Conservation (phyloP, 2,888 invertebrate species). For the Celastrina argiolus region DNA sequence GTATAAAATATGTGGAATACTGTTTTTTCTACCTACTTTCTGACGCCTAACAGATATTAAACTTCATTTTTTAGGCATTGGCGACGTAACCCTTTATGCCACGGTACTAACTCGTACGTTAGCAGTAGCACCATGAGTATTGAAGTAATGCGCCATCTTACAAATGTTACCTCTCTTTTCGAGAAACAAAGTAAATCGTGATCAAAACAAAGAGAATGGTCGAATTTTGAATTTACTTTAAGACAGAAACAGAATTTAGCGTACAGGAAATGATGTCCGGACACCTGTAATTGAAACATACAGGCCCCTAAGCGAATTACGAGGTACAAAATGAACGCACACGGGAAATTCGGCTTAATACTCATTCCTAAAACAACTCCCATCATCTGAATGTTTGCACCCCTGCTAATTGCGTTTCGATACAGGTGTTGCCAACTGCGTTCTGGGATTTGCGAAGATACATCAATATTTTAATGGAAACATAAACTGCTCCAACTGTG, state of each 20-base stretch:
- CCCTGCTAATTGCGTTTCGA: constrained; percentile 9
- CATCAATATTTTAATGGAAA: no score
- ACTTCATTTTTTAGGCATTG: no score
- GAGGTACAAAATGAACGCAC: constrained; percentile 51
- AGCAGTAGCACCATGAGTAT: no score
- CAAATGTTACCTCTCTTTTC: no score
- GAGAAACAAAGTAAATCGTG: neutral
- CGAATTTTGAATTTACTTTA: neutral
- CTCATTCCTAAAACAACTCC: constrained; percentile 44
- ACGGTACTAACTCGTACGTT: no score
- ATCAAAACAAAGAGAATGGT: neutral
- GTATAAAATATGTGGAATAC: no score
- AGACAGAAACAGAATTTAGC: constrained; percentile 1
- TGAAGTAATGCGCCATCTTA: no score
- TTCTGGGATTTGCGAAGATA: no score
- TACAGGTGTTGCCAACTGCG: neutral
- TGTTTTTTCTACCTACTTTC: no score
- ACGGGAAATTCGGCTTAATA: constrained; percentile 53
- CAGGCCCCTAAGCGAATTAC: constrained; percentile 53
- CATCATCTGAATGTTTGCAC: constrained; percentile 19
- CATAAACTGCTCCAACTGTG: no score
- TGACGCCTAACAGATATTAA: no score
- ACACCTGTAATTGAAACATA: constrained; percentile 56
- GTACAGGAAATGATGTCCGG: constrained; percentile 62
- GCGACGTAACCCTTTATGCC: no score